phyloP scores from a whole-genome alignment of 2,797 vertebrate genomes.

The Takifugu ocellatus region DNA sequence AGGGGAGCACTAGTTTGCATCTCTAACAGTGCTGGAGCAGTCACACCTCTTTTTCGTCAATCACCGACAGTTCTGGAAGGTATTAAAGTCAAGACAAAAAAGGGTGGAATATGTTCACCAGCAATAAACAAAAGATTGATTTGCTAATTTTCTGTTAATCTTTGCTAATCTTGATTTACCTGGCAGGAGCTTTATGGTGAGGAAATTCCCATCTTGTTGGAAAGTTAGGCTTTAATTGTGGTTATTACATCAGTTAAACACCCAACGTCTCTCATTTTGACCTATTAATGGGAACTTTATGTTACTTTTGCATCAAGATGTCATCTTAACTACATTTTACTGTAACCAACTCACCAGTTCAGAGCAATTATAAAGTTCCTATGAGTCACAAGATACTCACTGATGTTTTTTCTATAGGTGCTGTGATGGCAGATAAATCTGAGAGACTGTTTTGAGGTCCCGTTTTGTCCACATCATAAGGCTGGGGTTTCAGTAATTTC shows the following conservation, averaged over 20 bases:
- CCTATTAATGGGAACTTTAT: no score
- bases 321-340: not conserved
- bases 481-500: constrained; percentile 49
- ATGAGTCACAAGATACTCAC: constrained; percentile 39
- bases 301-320: no score
- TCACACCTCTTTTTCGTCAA: constrained; percentile 44
- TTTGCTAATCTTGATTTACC: no score
- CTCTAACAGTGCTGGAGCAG: constrained; percentile 39
- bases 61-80: constrained; percentile 40
- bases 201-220: constrained; percentile 3
- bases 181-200: no score
- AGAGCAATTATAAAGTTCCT: constrained; percentile 21
- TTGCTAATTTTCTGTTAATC: no score
- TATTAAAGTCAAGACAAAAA: constrained; percentile 44
- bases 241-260: no score
- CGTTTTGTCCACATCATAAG: constrained; percentile 60
- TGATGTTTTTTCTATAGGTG: constrained; percentile 26
- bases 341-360: constrained; percentile 3
- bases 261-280: no score
- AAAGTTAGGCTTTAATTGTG: constrained; percentile 2
- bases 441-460: constrained; percentile 64
- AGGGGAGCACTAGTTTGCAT: constrained; percentile 48
- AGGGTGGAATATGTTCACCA: no score
- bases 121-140: no score
- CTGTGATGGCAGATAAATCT: constrained; percentile 53